phyloP scores from a whole-genome alignment of 2,113 vertebrate species.

The Bolborhynchus lineola region DNA sequence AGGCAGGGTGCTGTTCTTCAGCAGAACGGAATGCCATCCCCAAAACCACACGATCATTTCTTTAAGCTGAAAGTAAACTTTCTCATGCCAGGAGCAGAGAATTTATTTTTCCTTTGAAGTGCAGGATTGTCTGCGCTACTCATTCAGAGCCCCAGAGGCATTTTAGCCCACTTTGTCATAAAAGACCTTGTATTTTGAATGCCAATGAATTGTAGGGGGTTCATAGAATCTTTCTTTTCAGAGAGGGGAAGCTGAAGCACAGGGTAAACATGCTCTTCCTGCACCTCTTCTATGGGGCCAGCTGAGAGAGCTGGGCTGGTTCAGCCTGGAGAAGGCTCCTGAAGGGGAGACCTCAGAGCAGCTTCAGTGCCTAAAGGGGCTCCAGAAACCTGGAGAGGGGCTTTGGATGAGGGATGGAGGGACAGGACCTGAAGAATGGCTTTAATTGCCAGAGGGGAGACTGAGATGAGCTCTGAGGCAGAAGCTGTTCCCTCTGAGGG shows the following conservation, averaged over 20 bases:
- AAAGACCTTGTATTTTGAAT: constrained; percentile 16
- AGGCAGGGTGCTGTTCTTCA: constrained; percentile 66
- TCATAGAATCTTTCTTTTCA: not conserved
- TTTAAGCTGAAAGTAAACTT: constrained; percentile 76
- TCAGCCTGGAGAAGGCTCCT: not conserved
- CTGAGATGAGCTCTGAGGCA: not conserved
- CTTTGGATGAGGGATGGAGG: too few relatives aligned
- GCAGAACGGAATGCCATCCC: constrained; percentile 66
- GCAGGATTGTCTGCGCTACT: constrained; percentile 35
- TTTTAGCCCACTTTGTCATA: constrained; percentile 4
- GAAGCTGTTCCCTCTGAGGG: not conserved
- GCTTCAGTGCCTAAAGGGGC: too few relatives aligned
- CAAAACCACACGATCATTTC: constrained; percentile 73
- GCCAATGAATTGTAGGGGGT: not conserved
- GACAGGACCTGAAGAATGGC: not conserved
- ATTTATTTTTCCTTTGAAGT: constrained; percentile 40
- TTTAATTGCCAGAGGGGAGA: not conserved
- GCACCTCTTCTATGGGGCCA: not conserved
- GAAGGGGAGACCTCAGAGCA: not conserved
- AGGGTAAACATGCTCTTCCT: not conserved
- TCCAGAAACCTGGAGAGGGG: too few relatives aligned
- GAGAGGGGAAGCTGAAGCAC: not conserved
- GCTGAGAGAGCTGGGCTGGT: not conserved
- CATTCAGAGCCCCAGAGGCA: not conserved
- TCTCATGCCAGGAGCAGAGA: constrained; percentile 65